Evolutionary conservation across 2,797 vertebrate genomes (phyloP).

Genomic region (Falco peregrinus): DNA sequence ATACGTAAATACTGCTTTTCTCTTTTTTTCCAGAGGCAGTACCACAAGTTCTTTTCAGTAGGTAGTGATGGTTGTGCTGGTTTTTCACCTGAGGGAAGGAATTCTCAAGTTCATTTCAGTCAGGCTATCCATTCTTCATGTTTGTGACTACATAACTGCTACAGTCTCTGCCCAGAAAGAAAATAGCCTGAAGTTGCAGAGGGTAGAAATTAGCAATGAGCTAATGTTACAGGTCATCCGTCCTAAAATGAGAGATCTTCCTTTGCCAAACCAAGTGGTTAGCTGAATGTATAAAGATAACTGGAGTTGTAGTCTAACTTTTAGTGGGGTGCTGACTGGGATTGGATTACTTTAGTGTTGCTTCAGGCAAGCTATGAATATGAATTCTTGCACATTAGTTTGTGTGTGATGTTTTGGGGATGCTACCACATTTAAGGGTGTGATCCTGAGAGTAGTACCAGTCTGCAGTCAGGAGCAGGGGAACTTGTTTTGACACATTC

Average conservation of each 20-base stretch:
- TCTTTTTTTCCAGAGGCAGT: neutral
- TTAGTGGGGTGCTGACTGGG: neutral
- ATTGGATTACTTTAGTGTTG: neutral
- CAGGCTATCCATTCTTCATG: neutral
- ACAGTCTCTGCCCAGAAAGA: neutral
- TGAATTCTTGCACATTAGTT: neutral
- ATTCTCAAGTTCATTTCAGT: neutral
- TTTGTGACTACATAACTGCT: neutral
- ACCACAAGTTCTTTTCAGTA: neutral
- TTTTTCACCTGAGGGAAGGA: neutral
- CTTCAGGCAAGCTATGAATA: neutral
- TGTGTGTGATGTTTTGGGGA: neutral
- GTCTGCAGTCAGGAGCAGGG: neutral
- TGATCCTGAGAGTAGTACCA: neutral
- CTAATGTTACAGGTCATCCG: neutral
- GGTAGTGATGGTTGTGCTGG: neutral
- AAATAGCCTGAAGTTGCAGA: neutral
- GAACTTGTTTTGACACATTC: neutral
- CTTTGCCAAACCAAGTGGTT: neutral
- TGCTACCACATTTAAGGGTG: neutral
- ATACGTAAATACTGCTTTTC: neutral
- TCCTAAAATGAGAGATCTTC: neutral
- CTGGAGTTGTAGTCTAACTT: neutral
- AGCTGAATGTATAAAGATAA: neutral
- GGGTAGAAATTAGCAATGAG: neutral